Conservation (phyloP, 2,888 invertebrate genomes). For the Baccha elongata region DNA sequence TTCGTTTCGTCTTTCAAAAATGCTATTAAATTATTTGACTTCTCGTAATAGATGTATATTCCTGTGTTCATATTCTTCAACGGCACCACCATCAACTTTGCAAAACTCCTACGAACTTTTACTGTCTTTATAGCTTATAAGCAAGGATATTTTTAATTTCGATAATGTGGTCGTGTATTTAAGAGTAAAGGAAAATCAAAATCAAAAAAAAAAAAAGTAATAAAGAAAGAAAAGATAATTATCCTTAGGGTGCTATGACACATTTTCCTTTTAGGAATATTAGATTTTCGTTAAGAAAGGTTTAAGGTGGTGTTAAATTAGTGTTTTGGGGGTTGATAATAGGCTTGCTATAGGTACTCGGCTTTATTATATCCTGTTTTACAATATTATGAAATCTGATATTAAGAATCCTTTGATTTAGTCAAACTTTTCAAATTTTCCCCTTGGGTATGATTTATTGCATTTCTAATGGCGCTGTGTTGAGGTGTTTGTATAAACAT, state of each 20-base stretch:
- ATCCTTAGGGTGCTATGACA: slow-evolving; percentile 66
- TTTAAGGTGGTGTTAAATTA: slow-evolving; percentile 60
- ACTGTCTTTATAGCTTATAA: slow-evolving; percentile 47
- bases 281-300: slow-evolving; percentile 68
- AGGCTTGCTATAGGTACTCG: slow-evolving; percentile 4
- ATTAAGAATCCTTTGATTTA: slow-evolving; percentile 61
- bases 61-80: slow-evolving; percentile 1
- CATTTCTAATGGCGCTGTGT: slow-evolving; percentile 26
- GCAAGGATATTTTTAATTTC: slow-evolving; percentile 65
- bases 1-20: slow-evolving; percentile 1
- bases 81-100: not conserved
- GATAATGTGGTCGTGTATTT: slow-evolving; percentile 50
- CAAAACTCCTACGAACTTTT: slow-evolving; percentile 7
- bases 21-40: slow-evolving; percentile 62
- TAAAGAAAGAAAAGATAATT: slow-evolving; percentile 58
- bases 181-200: not conserved
- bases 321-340: slow-evolving; percentile 45
- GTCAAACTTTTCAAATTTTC: slow-evolving; percentile 59
- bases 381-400: slow-evolving; percentile 48
- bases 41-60: slow-evolving; percentile 42
- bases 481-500: not conserved
- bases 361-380: slow-evolving; percentile 33
- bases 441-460: slow-evolving; percentile 55
- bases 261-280: slow-evolving; percentile 71
- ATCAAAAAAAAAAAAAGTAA: slow-evolving; percentile 7